These are phyloP conservation scores for Hoplostethus atlanticus DNA, from an alignment of 2,797 vertebrate species.

Conservation along the genomic window DNA sequence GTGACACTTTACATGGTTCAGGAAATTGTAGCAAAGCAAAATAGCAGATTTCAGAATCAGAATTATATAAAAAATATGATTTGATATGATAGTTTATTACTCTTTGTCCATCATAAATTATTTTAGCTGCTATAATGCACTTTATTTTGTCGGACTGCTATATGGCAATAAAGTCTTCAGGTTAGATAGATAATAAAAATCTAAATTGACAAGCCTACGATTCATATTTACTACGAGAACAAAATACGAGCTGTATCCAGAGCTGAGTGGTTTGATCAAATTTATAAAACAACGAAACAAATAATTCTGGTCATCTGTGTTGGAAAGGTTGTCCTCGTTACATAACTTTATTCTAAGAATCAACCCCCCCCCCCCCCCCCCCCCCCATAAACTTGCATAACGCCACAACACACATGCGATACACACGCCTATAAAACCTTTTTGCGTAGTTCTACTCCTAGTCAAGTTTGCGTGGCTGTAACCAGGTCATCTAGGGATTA, in stretches of 20 bases:
- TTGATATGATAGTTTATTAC: too few relatives aligned
- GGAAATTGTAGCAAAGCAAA: slow-evolving; percentile 16
- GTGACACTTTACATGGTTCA: neutral
- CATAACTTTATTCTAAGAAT: too few relatives aligned
- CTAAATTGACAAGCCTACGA: neutral
- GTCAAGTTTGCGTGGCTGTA: slow-evolving; percentile 53
- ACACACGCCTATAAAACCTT: neutral
- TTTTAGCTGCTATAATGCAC: neutral
- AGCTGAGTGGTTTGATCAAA: neutral
- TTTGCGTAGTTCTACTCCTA: slow-evolving; percentile 31
- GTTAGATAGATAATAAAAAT: neutral
- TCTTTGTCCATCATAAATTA: neutral
- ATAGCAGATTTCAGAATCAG: neutral
- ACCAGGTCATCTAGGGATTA: slow-evolving; percentile 75
- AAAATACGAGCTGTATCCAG: neutral
- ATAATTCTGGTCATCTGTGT: too few relatives aligned
- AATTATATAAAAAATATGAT: slow-evolving; percentile 17
- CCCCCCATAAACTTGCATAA: neutral
- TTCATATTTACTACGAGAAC: neutral
- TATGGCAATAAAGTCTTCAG: neutral
- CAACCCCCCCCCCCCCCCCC: too few relatives aligned
- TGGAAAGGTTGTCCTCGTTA: too few relatives aligned
- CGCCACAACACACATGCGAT: slow-evolving; percentile 2
- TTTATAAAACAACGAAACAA: neutral
- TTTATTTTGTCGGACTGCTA: neutral